phyloP scores from a whole-genome alignment of 2,888 invertebrate genomes.

The Penaeus monodon region DNA sequence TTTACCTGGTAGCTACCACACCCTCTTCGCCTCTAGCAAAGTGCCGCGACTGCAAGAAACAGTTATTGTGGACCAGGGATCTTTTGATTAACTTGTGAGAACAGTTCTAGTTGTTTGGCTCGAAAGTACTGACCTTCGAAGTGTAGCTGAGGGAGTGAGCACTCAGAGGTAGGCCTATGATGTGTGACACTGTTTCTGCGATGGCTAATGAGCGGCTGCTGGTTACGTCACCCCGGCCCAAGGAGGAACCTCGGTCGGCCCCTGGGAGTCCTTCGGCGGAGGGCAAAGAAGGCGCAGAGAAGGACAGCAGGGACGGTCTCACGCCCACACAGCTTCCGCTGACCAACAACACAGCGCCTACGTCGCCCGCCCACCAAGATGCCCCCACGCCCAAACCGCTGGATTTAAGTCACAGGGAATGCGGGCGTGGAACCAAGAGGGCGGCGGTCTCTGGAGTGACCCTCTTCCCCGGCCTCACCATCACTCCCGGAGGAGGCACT shows the following conservation, averaged over 20 bases:
- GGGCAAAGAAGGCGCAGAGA: not conserved
- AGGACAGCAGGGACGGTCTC: not conserved
- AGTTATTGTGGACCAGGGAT: too few species aligned
- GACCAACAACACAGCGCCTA: not conserved
- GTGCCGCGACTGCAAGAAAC: too few species aligned
- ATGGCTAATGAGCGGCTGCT: slow-evolving; percentile 16
- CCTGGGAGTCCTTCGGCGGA: slow-evolving; percentile 36
- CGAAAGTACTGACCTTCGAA: too few species aligned
- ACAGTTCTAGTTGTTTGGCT: too few species aligned
- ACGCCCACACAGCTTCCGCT: slow-evolving; percentile 1
- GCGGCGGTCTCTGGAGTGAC: slow-evolving; percentile 51
- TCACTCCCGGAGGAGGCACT: slow-evolving; percentile 54
- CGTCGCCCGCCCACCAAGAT: not conserved
- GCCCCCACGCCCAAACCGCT: slow-evolving; percentile 32
- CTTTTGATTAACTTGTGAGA: too few species aligned
- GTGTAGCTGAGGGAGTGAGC: too few species aligned
- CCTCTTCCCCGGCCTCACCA: slow-evolving; percentile 62
- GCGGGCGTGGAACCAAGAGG: not conserved
- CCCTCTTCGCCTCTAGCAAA: slow-evolving; percentile 3
- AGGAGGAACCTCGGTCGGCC: slow-evolving; percentile 44
- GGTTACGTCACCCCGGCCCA: slow-evolving; percentile 17
- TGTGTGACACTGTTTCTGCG: not conserved
- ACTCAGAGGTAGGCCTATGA: not conserved
- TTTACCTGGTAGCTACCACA: slow-evolving; percentile 15
- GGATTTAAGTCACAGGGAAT: slow-evolving; percentile 44